A percentile compares a stretch with the other conserved stretches of the same genome.
Conservation (phyloP, 64 coral and sea anemone species). For the Stichodactyla mertensii region DNA sequence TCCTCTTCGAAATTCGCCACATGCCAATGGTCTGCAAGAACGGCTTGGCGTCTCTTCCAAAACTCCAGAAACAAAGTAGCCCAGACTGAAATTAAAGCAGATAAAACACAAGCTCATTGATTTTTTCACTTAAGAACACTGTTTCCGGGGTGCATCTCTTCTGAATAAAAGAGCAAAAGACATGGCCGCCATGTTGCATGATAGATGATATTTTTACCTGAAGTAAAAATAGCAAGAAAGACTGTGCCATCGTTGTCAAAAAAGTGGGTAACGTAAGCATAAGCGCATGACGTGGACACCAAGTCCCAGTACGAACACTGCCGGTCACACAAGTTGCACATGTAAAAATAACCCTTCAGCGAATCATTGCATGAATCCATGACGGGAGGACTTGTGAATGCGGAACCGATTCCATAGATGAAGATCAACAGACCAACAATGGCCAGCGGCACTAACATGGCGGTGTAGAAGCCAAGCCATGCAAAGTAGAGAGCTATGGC, state of each 20-base stretch:
- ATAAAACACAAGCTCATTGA: neutral
- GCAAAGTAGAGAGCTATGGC: constrained; percentile 87
- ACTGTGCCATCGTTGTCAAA: constrained; percentile 91
- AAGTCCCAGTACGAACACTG: constrained; percentile 91
- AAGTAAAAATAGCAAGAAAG: constrained; percentile 63
- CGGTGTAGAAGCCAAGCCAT: constrained; percentile 93
- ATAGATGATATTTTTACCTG: constrained; percentile 27
- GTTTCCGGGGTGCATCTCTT: too few relatives aligned
- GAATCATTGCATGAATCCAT: constrained; percentile 53
- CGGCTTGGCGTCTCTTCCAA: constrained; percentile 80
- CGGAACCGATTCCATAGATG: constrained; percentile 71
- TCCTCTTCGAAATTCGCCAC: constrained; percentile 83
- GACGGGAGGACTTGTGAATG: constrained; percentile 55
- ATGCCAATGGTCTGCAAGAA: constrained; percentile 75
- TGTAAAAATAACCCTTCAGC: constrained; percentile 38
- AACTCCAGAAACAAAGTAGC: constrained; percentile 84
- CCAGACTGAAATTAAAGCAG: constrained; percentile 37
- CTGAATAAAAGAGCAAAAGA: too few relatives aligned
- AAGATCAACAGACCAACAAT: constrained; percentile 78
- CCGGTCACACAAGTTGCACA: constrained; percentile 90
- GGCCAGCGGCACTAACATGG: constrained; percentile 82
- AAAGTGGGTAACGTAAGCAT: constrained; percentile 63
- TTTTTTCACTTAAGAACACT: too few relatives aligned
- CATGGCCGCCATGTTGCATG: too few relatives aligned
- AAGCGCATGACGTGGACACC: constrained; percentile 51